Evolutionary conservation across 2,113 vertebrate genomes (phyloP), one percentile per base, ranked within the genome.

Genomic region (Rhabdomys dilectus): DNA sequence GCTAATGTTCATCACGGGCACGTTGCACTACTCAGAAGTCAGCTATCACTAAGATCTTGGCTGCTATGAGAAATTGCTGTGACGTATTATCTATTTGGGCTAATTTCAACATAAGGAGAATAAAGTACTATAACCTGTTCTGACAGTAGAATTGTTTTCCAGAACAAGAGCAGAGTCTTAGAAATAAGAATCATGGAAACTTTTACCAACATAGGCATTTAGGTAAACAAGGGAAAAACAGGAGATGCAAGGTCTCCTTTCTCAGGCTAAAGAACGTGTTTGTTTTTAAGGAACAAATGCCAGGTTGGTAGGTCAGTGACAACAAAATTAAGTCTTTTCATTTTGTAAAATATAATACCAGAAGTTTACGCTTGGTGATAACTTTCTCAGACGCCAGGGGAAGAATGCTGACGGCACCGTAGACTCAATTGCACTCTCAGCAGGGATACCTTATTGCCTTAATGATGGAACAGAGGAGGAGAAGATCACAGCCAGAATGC

Each of bases 21-120:
- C 68, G 93, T 91, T 72, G 70, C 34, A 81, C 91, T 87, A 58
- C 51, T 93, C 66, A 68, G 89, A 94, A 95, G 72, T 88, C 93
- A 95, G 87, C 75, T 58, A 62, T 93, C 88, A 39, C 87, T 75
- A 78, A 94, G 56, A 77, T 92, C 93, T 89, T 60, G 64, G 56
- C 60, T 56, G 17, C 64, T 94, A 62, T 82, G 84, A 58, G 45
- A 88, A 94, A 91, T 88, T 72, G 60, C 92, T 72, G 24, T 60
- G 75, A 66, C 22, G 19, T 75, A 84, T n/a, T 81, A 45, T 90
- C 17, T 73, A 84, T 86, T 92, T 96, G 94, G 87, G 68, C 91
- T 92, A 96, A 73, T 81, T 21, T 60, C 92, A 58, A 58, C 68
- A 91, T 78, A 75, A 93, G 93, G 51, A 36, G 26, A 96, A 70